These are phyloP conservation scores for Drosophila neonasuta DNA, from an alignment of 2,888 invertebrate species.

Conservation along the genomic window DNA sequence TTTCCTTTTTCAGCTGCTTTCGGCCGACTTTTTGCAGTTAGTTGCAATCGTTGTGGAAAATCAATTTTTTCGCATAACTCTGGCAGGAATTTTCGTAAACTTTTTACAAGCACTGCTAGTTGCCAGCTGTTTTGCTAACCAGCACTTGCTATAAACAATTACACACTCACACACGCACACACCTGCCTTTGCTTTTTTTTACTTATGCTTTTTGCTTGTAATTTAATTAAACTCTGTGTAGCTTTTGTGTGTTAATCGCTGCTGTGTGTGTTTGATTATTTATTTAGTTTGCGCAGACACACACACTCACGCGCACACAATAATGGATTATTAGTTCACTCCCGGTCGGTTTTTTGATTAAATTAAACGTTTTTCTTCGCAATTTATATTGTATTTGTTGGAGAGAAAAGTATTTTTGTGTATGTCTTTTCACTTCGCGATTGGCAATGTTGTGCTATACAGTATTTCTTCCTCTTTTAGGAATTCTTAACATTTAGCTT, in stretches of 20 bases:
- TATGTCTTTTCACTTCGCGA: slow-evolving; percentile 64
- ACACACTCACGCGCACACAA: slow-evolving; percentile 43
- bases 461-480: slow-evolving; percentile 45
- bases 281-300: slow-evolving; percentile 47
- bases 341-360: slow-evolving; percentile 28
- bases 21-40: slow-evolving; percentile 45
- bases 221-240: slow-evolving; percentile 63
- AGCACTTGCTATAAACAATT: slow-evolving; percentile 45
- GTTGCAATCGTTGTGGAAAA: slow-evolving; percentile 73
- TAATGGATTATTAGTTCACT: slow-evolving; percentile 33
- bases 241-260: slow-evolving; percentile 50
- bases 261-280: slow-evolving; percentile 50
- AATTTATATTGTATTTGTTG: slow-evolving; percentile 35
- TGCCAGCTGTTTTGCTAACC: slow-evolving; percentile 40
- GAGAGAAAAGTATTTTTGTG: slow-evolving; percentile 48
- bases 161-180: slow-evolving; percentile 29
- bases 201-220: slow-evolving; percentile 42
- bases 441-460: slow-evolving; percentile 51
- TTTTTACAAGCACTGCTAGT: slow-evolving; percentile 26
- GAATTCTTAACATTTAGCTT: slow-evolving; percentile 30
- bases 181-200: slow-evolving; percentile 37
- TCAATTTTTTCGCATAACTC: slow-evolving; percentile 68
- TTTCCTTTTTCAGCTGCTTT: slow-evolving; percentile 41
- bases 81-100: slow-evolving; percentile 32
- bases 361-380: slow-evolving; percentile 22